Evolutionary conservation across 2,113 vertebrate species (phyloP), one percentile per base, ranked within the genome.

Genomic region (Otus sunia): DNA sequence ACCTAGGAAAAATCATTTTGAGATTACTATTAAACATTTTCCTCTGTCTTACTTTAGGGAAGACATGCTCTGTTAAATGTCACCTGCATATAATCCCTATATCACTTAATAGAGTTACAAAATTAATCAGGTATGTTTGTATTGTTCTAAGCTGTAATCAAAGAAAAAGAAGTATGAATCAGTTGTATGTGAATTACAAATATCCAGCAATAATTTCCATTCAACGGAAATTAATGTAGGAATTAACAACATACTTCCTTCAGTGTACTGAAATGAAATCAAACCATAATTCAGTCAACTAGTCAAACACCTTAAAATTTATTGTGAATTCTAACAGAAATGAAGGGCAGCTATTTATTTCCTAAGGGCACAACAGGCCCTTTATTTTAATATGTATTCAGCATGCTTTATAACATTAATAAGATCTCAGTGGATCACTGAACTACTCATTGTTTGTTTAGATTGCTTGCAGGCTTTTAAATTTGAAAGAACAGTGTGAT

Each of bases 301-400:
- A 94, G 58, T 60, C 30, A 67, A 78, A 92, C 12, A 52, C 22
- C 52, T 90, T 27, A 79, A 73, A 79, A 63, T 72, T 53, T 74
- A n/a, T 75, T 53, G 63, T 49, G 41, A 88, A 86, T 64, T 89
- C 68, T 41, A 64, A 66, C 19, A 85, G 79, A 75, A 85, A 78
- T 36, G 8, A 77, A 92, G 39, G 32, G 27, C n/a, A 77, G 26
- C 60, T 76, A 92, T 36, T 90, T 88, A 73, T 62, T 88, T 94
- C 69, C 77, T 60, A 80, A 84, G 55, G 76, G 20, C 43, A 72
- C 45, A 85, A 83, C 22, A 86, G 52, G 34, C 6, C 56, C 22
- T 72, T 95, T 83, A 72, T 71, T 92, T 94, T 79, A 82, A 76
- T 85, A 71, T 36, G 60, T 47, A 78, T 93, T 94, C 91, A 93